phyloP scores from a whole-genome alignment of 2,888 invertebrate species.

The Timema cristinae region DNA sequence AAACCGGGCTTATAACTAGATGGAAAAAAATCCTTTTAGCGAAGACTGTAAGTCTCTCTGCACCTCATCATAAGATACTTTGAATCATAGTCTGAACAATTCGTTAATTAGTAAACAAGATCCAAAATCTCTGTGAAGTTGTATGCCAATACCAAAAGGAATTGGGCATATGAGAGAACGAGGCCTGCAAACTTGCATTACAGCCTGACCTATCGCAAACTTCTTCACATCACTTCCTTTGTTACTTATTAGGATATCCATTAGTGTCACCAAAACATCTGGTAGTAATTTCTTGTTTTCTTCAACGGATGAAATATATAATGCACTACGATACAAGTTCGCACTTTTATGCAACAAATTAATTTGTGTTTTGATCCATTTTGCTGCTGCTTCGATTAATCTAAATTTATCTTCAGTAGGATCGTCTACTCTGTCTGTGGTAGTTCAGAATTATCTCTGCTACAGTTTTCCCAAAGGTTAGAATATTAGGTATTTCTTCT shows the following conservation, averaged over 20 bases:
- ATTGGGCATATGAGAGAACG: conserved; percentile 13
- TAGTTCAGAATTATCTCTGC: conserved; percentile 4
- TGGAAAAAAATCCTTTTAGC: too few relatives aligned
- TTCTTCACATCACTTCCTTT: conserved; percentile 4
- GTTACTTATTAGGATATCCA: neutral
- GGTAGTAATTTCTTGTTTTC: neutral
- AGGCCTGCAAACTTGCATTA: conserved; percentile 12
- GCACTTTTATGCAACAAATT: conserved; percentile 3
- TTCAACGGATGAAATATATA: neutral
- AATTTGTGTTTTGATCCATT: conserved; percentile 7
- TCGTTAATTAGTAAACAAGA: conserved; percentile 1
- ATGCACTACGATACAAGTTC: conserved; percentile 12
- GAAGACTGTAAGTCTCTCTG: conserved; percentile 4
- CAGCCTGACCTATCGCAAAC: neutral
- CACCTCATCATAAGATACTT: neutral
- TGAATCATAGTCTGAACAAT: neutral
- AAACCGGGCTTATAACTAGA: too few relatives aligned
- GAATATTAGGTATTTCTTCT: neutral
- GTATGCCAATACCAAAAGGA: conserved; percentile 10
- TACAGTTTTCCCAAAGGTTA: conserved; percentile 10
- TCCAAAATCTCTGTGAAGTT: conserved; percentile 14
- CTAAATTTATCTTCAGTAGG: conserved; percentile 7
- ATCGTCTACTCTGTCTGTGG: conserved; percentile 10
- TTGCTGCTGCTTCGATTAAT: conserved; percentile 11
- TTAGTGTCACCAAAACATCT: neutral